These are phyloP conservation scores for Propithecus deckenii DNA, from an alignment of 2,797 vertebrate species.

Conservation along the genomic window DNA sequence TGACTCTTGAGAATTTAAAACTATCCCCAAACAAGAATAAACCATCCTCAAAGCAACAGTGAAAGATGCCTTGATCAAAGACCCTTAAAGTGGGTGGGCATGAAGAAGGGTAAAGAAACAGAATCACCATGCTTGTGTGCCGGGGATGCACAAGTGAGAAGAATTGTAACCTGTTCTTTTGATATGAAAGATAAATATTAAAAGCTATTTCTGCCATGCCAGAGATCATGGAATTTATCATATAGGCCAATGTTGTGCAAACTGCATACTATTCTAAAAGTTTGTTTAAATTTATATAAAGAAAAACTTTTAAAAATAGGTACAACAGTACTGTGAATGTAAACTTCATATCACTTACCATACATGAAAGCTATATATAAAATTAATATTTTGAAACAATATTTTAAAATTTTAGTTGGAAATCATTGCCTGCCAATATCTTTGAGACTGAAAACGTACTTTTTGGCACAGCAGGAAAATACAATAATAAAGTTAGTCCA, in stretches of 20 bases:
- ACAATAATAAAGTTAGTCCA: neutral
- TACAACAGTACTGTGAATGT: neutral
- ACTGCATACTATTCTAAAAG: neutral
- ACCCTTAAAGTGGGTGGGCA: neutral
- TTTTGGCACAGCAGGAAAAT: neutral
- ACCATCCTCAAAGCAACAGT: neutral
- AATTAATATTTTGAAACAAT: neutral
- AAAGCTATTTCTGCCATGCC: neutral
- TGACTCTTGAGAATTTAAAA: neutral
- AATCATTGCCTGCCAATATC: neutral
- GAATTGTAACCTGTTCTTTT: neutral
- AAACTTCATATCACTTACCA: neutral
- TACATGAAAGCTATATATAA: neutral
- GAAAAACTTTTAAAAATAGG: neutral
- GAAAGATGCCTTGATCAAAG: neutral
- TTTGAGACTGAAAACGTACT: neutral
- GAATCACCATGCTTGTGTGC: fast-evolving
- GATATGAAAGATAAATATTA: neutral
- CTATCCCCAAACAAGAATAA: neutral
- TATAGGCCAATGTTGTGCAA: neutral
- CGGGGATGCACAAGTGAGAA: neutral
- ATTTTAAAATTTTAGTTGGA: neutral
- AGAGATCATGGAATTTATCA: neutral
- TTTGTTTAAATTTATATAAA: neutral
- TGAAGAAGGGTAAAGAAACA: neutral